Percentiles rank a stretch among this genome's conserved stretches.
Conservation (phyloP, 2,113 vertebrate genomes). For the Anas platyrhynchos region DNA sequence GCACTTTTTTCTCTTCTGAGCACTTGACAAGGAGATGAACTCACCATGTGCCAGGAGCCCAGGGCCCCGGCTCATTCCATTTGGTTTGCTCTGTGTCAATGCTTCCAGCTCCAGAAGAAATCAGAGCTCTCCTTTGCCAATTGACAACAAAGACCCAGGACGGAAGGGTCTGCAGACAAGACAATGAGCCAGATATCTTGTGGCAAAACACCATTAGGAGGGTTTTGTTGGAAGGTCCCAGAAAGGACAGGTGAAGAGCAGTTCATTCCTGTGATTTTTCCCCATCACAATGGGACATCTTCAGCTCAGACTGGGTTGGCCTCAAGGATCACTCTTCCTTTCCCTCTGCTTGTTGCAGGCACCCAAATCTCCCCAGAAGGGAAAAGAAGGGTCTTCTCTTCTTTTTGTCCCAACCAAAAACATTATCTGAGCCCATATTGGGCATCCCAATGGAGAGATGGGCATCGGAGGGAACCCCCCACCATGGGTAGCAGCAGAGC, state of each 20-base stretch:
- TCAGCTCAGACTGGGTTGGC: neutral
- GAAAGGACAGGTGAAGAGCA: accelerated
- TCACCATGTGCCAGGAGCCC: neutral
- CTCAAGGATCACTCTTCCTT: neutral
- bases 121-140: neutral
- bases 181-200: neutral
- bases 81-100: neutral
- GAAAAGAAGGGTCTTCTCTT: too few species aligned
- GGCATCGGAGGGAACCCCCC: neutral
- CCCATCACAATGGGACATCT: neutral
- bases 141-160: neutral
- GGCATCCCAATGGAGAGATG: neutral
- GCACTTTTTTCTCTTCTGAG: neutral
- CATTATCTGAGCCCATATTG: neutral
- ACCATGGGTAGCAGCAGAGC: neutral
- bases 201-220: neutral
- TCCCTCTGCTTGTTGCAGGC: neutral
- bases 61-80: accelerated
- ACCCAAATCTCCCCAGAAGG: neutral
- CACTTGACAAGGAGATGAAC: neutral
- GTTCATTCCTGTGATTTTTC: neutral
- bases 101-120: neutral
- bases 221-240: accelerated
- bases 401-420: neutral
- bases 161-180: neutral